Conservation (phyloP, 2,113 vertebrate genomes). For the Eurystomus gularis region DNA sequence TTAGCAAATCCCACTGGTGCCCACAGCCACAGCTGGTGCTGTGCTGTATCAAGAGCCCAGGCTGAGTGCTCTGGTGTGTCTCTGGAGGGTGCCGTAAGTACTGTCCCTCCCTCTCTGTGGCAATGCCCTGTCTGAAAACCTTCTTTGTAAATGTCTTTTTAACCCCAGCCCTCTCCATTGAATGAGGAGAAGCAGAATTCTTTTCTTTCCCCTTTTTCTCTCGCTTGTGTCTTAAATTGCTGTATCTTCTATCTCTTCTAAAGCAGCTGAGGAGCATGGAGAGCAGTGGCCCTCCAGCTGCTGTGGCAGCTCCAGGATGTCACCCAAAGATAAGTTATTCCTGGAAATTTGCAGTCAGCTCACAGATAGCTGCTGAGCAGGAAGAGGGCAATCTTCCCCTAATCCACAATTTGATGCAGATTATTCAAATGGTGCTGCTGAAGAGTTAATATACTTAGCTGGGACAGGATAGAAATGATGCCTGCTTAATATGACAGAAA, state of each 20-base stretch:
- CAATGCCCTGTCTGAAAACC: background rate
- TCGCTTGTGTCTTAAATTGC: background rate
- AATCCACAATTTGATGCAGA: constrained; percentile 6
- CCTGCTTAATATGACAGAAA: constrained; percentile 35
- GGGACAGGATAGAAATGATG: constrained; percentile 30
- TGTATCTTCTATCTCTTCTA: background rate
- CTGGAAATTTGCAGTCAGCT: constrained; percentile 6
- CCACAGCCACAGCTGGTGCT: background rate
- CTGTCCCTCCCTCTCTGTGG: background rate
- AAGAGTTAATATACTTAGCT: constrained; percentile 36
- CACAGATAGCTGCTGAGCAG: background rate
- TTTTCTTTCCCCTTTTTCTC: background rate
- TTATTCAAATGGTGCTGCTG: constrained; percentile 21
- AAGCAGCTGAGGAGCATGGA: rapidly evolving
- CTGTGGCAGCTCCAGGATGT: background rate
- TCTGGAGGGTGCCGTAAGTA: background rate
- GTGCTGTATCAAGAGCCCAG: background rate
- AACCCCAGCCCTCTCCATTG: background rate
- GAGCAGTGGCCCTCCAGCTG: background rate
- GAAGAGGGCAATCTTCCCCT: background rate
- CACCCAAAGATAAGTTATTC: background rate
- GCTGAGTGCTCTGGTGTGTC: background rate
- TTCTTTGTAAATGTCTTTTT: background rate
- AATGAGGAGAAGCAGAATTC: background rate
- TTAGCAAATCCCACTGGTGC: rapidly evolving